Evolutionary conservation across 1,140 invertebrate genomes (phyloP), one percentile per base, ranked within the genome.

Genomic region (Teleogryllus occipitalis): DNA sequence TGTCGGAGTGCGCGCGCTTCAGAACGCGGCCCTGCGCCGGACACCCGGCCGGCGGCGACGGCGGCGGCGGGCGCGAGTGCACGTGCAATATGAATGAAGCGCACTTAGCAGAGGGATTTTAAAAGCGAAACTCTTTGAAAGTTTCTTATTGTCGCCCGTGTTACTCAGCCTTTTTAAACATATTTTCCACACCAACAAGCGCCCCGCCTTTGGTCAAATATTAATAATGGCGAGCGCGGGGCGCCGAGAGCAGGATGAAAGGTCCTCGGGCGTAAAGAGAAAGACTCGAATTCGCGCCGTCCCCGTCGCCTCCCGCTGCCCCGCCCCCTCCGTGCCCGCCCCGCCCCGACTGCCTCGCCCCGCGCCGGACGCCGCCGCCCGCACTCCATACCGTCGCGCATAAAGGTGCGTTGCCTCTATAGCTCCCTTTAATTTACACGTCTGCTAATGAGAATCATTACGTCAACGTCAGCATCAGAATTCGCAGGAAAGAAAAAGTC

Each of bases 401-500:
- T 10, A 65, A 65, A 65, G 54, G 54, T 18, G 54, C 2, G 10
- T 10, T 65, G 10, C 10, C 54, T 65, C 54, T 14, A 65, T 65
- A 18, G 54, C 54, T 65, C 54, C 54, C 54, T 65, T 65, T 65
- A 65, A 65, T 65, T 65, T 65, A 65, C 54, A 65, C 54, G 54
- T 65, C 54, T 65, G 54, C 54, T 65, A 65, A 65, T 65, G 54
- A 65, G 54, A 65, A 65, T 65, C 54, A 65, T 65, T 65, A 65
- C 54, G 54, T 65, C 54, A 65, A 65, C 54, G 54, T 65, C 54
- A 14, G 54, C 54, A 65, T 65, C 54, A 65, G 54, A 65, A 65
- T 65, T 65, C 54, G 54, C 54, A 65, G 54, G 54, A 65, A 65
- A 65, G 27, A 39, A 39, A 65, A 65, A 65, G 54, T 65, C 10